Evolutionary conservation across 2,888 invertebrate genomes (phyloP), one percentile per base, ranked within the genome.

Genomic region (Pollenia labialis): DNA sequence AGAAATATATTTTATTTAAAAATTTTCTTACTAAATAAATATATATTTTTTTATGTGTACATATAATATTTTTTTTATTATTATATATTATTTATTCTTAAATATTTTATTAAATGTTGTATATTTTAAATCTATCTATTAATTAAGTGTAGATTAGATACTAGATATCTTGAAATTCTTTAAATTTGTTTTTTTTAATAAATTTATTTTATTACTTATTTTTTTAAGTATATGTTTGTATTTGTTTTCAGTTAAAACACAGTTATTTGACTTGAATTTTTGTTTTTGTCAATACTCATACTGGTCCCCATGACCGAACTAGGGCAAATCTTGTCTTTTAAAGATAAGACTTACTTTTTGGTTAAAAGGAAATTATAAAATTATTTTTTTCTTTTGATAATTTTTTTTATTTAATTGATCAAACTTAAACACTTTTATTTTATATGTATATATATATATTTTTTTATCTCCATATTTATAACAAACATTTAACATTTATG

Each of bases 351-450:
- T 84, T 74, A 77, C 87, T 81, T 87, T 54, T 52, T 72, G 66
- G 62, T 60, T 46, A 64, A 72, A 72, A 75, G 75, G 42, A 84
- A 84, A 81, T 68, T 83, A 69, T 60, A 66, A 75, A 60, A 44
- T 80, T 44, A n/a, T 69, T 52, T 68, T 75, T 82, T 32, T 89
- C 84, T 87, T 85, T 88, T 23, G 0, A 2, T 2, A 23, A 23
- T 81, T 89, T 89, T 88, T 89, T 90, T 60, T 50, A 4, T 58
- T 52, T n/a, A 50, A 69, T 69, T 42, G 10, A 52, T 90, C 89
- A 90, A 92, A 92, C 92, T 91, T 90, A 90, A 90, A 91, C 89
- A 90, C 90, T 89, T 87, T 85, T 89, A 87, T 91, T 90, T 42
- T 18, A 62, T 40, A 40, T 48, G 18, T 32, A 23, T 58, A 46